A percentile compares a stretch with the other conserved stretches of the same genome.
Conservation (phyloP, 2,113 vertebrate species). For the Brachypteracias leptosomus region DNA sequence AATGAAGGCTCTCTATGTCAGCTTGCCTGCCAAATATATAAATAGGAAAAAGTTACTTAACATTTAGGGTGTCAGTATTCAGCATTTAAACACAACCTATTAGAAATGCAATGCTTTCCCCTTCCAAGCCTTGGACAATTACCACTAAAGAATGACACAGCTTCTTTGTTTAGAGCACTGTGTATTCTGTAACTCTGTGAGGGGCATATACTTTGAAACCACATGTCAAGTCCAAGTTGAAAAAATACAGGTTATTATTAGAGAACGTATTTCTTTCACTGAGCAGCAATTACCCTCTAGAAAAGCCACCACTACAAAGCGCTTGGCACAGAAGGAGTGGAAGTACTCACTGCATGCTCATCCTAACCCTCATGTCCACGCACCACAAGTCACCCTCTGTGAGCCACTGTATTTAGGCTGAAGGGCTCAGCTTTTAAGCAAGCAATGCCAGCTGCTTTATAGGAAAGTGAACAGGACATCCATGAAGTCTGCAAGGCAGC, state of each 20-base stretch:
- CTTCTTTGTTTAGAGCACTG: neutral
- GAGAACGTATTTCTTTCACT: neutral
- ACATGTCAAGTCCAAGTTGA: neutral
- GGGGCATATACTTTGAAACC: neutral
- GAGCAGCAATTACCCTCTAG: neutral
- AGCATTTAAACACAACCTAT: neutral
- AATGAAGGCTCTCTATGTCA: neutral
- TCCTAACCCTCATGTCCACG: neutral
- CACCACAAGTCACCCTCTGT: neutral
- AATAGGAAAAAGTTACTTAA: neutral
- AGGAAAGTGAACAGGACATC: neutral
- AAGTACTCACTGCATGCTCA: neutral
- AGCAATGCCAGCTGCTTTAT: neutral
- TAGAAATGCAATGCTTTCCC: neutral
- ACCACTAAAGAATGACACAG: neutral
- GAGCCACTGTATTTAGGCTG: neutral
- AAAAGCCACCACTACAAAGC: neutral
- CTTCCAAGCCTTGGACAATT: neutral
- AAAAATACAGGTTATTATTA: neutral
- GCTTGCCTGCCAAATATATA: neutral
- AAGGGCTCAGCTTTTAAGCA: neutral
- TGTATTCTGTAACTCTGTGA: neutral
- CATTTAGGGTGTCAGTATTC: neutral
- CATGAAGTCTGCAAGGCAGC: neutral
- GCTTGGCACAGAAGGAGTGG: accelerated